Base-by-base conservation (phyloP, 53 echinoderm and acorn worm species). In the Paelopatides confundens region DNA sequence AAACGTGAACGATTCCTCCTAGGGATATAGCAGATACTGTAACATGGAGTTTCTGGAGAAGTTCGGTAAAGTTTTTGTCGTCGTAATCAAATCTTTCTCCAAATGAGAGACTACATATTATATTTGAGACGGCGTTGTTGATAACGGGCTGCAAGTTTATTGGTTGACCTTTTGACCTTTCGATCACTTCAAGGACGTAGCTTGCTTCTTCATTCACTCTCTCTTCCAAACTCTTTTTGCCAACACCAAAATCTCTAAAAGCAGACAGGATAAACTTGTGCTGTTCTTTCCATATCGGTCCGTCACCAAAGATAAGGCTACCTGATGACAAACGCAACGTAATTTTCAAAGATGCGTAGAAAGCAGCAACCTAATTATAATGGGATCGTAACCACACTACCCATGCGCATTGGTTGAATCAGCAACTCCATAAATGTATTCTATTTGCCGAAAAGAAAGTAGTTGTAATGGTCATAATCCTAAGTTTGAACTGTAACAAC, bases 11-110 rank as follows among this genome's bases (percentile, higher is more conserved):
- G 11, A 65, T 38, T 2, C 84, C 84, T 9, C 63, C 63, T 14
- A 83, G 65, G 12, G 64, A 37, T 13, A 83, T 63, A 11, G 63
- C 21, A 0, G 84, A 64, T 65, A 65, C 37, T 26, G 36, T 83
- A 26, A 38, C 17, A 26, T 83, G 63, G 12, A 83, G 35, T 31
- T 29, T 63, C 21, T 64, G 10, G 2, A 83, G 84, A n/a, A 83
- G 84, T 37, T 83, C 40, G 7, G 63, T 63, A 37, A 83, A 83
- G 17, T 35, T 34, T 63, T 83, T 30, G 47, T 83, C 84, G 17
- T 83, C 24, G 46, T 83, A 83, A 35, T 83, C 84, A 29, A 83
- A 83, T 64, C 84, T 64, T 27, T 83, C 64, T 18, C 84, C 84
- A 17, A 83, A 83, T 1, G 64, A 64, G 24, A 83, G 63, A 47